Evolutionary conservation across 2,797 vertebrate species (phyloP), one percentile per base, ranked within the genome.

Genomic region (Chelon labrosus): DNA sequence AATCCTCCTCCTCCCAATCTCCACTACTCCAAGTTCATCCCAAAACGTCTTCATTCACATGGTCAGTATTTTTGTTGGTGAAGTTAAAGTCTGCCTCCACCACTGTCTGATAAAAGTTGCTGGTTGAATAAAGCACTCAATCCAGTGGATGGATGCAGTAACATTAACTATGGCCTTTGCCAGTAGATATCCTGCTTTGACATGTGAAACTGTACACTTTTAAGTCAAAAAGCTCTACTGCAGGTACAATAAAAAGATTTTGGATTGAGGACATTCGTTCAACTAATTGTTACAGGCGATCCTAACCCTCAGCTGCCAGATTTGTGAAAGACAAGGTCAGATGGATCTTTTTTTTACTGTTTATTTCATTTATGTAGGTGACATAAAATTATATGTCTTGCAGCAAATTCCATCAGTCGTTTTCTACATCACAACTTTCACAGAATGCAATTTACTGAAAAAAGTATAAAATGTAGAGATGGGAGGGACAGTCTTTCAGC

Each of bases 101-200:
- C 4, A 1, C 0, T 41, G 47, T 59, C 51, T 47, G 17, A 7
- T 37, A 66, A 66, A 47, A 53, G 42, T 13, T 31, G 9, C 49
- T 37, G 60, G 27, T 62, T 73, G 50, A 77, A 62, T 44, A 44
- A 60, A 62, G 54, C 42, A 65, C 55, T 64, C 22, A 65, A 55
- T 64, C 22, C 17, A 19, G 44, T 19, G 44, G 44, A 17, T 70
- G 55, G 27, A 56, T 58, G 27, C 20, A 64, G 67, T 55, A 39
- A 31, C 63, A 47, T 53, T 66, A 46, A 27, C 3, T 0, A 57
- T 25, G 27, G n/a, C 10, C 39, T 41, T 41, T 41, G 39, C 39
- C 39, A 41, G 11, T 41, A 13, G 8, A 41, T 13, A 10, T 41
- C 2, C 44, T 44, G 13, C 22, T 35, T 20, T 12, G 10, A 20